phyloP scores from a whole-genome alignment of 2,797 vertebrate genomes.

The Steatocranus sp. region DNA sequence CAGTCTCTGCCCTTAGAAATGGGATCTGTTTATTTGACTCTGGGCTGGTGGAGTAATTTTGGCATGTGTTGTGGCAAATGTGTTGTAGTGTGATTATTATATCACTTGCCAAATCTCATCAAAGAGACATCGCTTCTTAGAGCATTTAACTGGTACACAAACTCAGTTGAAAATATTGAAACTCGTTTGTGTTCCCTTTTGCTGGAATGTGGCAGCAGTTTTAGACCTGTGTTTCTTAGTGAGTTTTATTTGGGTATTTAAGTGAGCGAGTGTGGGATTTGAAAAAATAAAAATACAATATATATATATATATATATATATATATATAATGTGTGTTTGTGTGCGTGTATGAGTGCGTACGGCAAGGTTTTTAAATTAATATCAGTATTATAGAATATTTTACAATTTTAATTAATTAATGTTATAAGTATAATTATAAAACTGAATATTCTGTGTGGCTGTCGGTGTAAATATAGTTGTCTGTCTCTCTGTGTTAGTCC shows the following conservation, averaged over 20 bases:
- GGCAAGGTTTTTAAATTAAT: neutral
- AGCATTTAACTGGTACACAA: constrained; percentile 48
- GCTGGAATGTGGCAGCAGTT: constrained; percentile 32
- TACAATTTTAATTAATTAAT: neutral
- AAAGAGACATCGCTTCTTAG: constrained; percentile 64
- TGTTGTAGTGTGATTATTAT: constrained; percentile 63
- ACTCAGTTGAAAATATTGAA: constrained; percentile 50
- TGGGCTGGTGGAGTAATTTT: constrained; percentile 30
- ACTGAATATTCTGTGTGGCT: neutral
- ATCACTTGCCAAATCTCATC: constrained; percentile 66
- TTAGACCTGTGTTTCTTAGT: constrained; percentile 43
- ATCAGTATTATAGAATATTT: neutral
- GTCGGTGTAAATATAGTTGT: neutral
- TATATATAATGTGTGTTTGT: neutral
- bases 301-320: no score
- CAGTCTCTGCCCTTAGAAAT: constrained; percentile 57
- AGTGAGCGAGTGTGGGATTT: neutral
- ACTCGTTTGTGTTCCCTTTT: constrained; percentile 30
- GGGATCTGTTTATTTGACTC: constrained; percentile 69
- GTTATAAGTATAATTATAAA: neutral
- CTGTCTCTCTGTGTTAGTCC: neutral
- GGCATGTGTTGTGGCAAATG: constrained; percentile 45
- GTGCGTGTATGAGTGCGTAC: accelerated
- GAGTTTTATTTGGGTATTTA: constrained; percentile 40
- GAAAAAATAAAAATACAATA: accelerated